These are phyloP conservation scores for Mnemiopsis leidyi DNA, from an alignment of 37 sponge, comb jelly and placozoan species.

Conservation along the genomic window DNA sequence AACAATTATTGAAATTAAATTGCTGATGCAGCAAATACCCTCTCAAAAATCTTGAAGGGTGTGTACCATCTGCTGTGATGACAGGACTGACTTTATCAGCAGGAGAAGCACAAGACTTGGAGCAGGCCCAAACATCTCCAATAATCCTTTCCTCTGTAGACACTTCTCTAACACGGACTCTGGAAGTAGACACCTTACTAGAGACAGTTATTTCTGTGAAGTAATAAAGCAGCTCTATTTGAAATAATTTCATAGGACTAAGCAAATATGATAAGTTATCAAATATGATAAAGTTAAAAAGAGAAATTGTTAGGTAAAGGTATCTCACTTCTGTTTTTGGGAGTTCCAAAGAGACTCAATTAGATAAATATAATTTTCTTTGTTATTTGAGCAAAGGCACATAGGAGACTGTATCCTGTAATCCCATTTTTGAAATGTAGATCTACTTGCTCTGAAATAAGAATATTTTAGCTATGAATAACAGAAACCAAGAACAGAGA, in stretches of 20 bases:
- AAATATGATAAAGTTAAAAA: no score
- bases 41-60: no score
- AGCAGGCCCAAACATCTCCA: constrained; percentile 16
- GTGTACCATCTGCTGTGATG: not conserved
- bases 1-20: no score
- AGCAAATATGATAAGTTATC: no score
- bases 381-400: not conserved
- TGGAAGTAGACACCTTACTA: not conserved
- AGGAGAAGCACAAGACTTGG: not conserved
- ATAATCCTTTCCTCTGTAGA: not conserved
- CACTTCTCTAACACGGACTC: not conserved
- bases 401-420: not conserved
- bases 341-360: not conserved
- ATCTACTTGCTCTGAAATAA: not conserved
- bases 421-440: not conserved
- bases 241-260: no score
- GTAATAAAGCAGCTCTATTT: no score
- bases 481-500: no score
- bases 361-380: not conserved
- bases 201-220: no score
- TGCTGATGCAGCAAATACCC: no score
- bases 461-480: no score
- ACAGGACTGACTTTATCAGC: not conserved
- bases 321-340: constrained; percentile 16
- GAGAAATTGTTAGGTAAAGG: not conserved